Evolutionary conservation across 2,113 vertebrate species (phyloP).

Genomic region (Columba janthina): DNA sequence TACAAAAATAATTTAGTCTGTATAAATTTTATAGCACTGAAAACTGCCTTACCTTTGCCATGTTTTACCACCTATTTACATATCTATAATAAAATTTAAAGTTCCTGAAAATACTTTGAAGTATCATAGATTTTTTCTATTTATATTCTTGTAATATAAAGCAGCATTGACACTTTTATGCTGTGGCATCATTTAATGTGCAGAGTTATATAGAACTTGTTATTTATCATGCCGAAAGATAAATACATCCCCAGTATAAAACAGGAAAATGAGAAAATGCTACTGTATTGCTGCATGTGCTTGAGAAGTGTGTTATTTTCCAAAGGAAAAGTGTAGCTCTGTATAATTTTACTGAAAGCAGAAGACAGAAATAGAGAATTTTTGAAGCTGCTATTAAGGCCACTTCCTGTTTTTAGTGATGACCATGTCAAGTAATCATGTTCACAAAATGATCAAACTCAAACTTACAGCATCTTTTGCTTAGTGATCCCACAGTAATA

Average conservation of each 20-base stretch:
- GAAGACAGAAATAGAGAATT: neutral
- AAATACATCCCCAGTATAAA: neutral
- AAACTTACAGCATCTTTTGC: neutral
- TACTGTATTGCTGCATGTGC: neutral
- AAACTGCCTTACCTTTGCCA: neutral
- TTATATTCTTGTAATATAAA: neutral
- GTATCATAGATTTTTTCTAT: neutral
- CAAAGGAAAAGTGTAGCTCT: neutral
- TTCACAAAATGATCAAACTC: neutral
- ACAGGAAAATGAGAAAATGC: neutral
- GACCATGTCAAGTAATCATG: neutral
- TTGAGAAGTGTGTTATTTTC: conserved; percentile 10
- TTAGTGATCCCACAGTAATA: neutral
- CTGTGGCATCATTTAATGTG: neutral
- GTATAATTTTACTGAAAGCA: conserved; percentile 2
- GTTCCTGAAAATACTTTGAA: neutral
- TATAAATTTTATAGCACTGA: neutral
- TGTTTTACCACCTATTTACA: neutral
- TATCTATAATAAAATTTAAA: neutral
- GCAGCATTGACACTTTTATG: neutral
- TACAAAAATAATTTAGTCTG: neutral
- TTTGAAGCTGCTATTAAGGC: neutral
- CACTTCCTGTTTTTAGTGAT: neutral
- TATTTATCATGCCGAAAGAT: conserved; percentile 9
- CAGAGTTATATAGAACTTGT: neutral